Evolutionary conservation across 2,888 invertebrate genomes (phyloP).

Genomic region (Ophioninae sp.): DNA sequence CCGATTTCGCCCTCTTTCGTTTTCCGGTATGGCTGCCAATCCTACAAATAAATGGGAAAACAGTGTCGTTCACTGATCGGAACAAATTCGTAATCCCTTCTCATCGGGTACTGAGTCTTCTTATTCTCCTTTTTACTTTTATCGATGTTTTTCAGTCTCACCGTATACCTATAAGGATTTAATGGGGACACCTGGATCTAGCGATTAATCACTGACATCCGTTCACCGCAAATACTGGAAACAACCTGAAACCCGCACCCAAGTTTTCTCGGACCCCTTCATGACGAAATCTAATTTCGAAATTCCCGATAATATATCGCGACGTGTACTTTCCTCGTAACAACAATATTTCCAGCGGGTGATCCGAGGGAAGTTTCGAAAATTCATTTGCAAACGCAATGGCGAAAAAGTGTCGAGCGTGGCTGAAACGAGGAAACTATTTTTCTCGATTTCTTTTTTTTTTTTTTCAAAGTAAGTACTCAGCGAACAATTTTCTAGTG

Average conservation of each 20-base stretch:
- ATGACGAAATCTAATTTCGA: not conserved
- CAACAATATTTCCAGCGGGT: slow-evolving; percentile 12
- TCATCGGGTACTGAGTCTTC: slow-evolving; percentile 25
- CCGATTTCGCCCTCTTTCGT: slow-evolving; percentile 14
- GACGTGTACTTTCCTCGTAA: slow-evolving; percentile 3
- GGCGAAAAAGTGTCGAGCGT: slow-evolving; percentile 13
- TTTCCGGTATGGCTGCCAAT: not conserved
- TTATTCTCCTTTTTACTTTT: slow-evolving; percentile 1
- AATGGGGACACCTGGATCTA: too few relatives aligned
- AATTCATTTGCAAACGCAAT: slow-evolving; percentile 9
- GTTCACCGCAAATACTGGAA: not conserved
- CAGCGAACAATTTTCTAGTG: slow-evolving; percentile 38
- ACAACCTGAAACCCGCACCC: not conserved
- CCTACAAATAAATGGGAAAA: slow-evolving; percentile 16
- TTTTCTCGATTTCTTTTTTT: not conserved
- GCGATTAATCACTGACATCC: not conserved
- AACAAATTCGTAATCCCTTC: slow-evolving; percentile 51
- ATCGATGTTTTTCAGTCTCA: slow-evolving; percentile 24
- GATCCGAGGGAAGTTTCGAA: slow-evolving; percentile 2
- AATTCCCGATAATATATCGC: not conserved
- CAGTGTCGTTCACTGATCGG: slow-evolving; percentile 48
- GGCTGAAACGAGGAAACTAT: slow-evolving; percentile 20
- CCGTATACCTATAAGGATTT: too few relatives aligned
- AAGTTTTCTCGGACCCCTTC: not conserved
- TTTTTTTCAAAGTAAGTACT: slow-evolving; percentile 7